phyloP scores from a whole-genome alignment of 2,797 vertebrate species.

The Hapalemur alaotrensis region DNA sequence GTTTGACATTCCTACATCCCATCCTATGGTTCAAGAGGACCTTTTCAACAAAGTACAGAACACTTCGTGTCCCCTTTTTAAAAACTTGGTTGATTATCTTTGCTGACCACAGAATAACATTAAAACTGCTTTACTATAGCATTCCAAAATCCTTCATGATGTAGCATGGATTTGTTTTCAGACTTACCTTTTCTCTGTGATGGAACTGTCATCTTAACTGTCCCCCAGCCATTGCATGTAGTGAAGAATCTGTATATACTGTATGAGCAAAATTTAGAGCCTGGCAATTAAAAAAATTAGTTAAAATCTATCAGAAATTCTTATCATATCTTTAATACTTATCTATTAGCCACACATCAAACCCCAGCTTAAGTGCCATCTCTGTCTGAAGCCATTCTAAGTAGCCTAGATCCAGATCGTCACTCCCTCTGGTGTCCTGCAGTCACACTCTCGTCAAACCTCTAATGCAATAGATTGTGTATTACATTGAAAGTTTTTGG shows the following conservation, averaged over 20 bases:
- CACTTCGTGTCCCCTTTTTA: background rate
- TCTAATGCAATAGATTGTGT: background rate
- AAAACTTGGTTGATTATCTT: background rate
- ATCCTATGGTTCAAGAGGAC: background rate
- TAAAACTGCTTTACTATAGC: background rate
- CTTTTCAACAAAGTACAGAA: background rate
- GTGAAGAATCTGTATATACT: background rate
- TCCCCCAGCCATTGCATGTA: background rate
- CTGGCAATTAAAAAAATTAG: background rate
- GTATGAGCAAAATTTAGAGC: background rate
- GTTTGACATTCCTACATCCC: background rate
- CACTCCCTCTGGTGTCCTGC: background rate
- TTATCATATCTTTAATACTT: background rate
- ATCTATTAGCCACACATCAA: background rate
- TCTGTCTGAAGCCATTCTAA: background rate
- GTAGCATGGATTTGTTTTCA: background rate
- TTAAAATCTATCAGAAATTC: background rate
- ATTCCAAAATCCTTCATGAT: background rate
- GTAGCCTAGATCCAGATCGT: background rate
- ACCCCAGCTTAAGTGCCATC: background rate
- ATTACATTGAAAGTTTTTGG: background rate
- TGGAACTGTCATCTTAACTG: background rate
- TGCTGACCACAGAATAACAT: background rate
- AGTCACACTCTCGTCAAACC: background rate
- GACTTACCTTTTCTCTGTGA: background rate